Percentiles rank a stretch among this genome's conserved stretches.
Conservation (phyloP, 64 coral and sea anemone genomes). For the Montipora capricornis region DNA sequence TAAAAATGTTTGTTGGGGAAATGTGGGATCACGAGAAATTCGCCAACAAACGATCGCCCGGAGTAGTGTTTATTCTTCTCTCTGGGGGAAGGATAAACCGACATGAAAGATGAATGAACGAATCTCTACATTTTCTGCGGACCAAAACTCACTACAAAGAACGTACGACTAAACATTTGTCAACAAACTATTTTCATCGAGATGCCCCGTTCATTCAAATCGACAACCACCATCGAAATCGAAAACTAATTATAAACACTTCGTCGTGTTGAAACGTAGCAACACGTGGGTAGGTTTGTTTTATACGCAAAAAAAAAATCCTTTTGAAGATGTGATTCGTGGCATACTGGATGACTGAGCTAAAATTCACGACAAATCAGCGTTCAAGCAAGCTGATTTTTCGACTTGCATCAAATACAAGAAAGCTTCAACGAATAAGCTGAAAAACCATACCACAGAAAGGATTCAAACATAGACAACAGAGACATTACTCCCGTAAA, state of each 20-base stretch:
- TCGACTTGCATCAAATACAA: background rate
- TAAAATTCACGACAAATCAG: background rate
- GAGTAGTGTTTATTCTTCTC: background rate
- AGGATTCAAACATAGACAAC: background rate
- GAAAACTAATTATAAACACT: too few species aligned
- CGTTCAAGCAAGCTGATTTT: background rate
- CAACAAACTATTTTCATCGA: background rate
- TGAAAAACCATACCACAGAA: background rate
- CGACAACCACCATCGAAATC: background rate
- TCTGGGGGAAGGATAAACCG: background rate
- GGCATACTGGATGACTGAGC: background rate
- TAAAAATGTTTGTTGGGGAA: too few species aligned
- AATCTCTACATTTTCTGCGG: too few species aligned
- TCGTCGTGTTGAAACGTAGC: too few species aligned
- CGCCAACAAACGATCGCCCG: background rate
- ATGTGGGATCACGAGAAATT: background rate
- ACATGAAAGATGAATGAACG: background rate
- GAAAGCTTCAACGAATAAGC: background rate
- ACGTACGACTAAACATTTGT: background rate
- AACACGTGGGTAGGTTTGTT: background rate
- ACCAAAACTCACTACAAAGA: background rate
- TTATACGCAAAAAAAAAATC: background rate
- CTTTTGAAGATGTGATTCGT: background rate
- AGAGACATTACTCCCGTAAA: background rate
- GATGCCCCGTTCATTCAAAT: too few species aligned